These are phyloP conservation scores for Nomada ruficornis DNA, from an alignment of 2,888 invertebrate genomes.

Conservation along the genomic window DNA sequence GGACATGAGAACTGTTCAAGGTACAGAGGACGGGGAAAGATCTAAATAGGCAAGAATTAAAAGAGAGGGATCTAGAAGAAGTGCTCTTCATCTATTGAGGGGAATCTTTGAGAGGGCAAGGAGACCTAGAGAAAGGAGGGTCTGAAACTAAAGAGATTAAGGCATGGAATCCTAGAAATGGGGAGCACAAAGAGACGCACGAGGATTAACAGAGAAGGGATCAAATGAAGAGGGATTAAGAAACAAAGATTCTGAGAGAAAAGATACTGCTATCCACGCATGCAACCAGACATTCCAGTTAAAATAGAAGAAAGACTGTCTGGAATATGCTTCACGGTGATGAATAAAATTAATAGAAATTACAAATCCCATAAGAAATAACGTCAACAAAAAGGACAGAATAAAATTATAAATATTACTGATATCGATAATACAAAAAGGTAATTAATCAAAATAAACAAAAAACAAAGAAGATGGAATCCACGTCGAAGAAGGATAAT, in stretches of 20 bases:
- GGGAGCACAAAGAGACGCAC: slow-evolving; percentile 37
- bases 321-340: not conserved
- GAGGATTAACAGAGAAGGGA: slow-evolving; percentile 37
- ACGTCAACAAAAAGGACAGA: not conserved
- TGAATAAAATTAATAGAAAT: too few relatives aligned
- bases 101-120: not conserved
- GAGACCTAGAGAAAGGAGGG: slow-evolving; percentile 22
- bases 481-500: not conserved
- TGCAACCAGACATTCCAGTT: not conserved
- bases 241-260: slow-evolving; percentile 24
- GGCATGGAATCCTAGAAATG: slow-evolving; percentile 31
- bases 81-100: slow-evolving; percentile 24
- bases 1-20: not conserved
- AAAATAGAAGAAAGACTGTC: not conserved
- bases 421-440: too few relatives aligned
- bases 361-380: too few relatives aligned
- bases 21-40: not conserved
- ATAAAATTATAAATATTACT: too few relatives aligned
- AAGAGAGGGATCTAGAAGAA: slow-evolving; percentile 24
- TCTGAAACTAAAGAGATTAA: slow-evolving; percentile 42
- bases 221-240: slow-evolving; percentile 38
- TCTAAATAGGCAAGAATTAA: slow-evolving; percentile 40
- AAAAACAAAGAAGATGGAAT: too few relatives aligned
- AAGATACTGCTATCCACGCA: not conserved
- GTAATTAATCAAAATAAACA: too few relatives aligned